Evolutionary conservation across 2,797 vertebrate genomes (phyloP).

Genomic region (Accipiter minullus): DNA sequence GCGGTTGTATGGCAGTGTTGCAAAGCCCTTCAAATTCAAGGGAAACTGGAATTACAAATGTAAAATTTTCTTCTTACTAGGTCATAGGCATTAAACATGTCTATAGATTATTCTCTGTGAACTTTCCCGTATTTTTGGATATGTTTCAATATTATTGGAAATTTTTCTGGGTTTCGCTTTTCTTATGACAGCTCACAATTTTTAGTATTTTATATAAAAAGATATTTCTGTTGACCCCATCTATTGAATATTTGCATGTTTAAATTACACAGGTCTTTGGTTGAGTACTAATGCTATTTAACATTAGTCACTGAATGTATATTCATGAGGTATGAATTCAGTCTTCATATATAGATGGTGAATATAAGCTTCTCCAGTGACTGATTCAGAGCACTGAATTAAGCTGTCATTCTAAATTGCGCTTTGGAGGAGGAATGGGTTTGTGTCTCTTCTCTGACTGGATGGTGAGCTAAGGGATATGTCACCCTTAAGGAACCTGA

Average conservation of each 20-base stretch:
- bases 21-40: background rate
- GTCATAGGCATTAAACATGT: background rate
- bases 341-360: fast-evolving
- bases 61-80: background rate
- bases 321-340: background rate
- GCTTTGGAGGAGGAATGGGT: background rate
- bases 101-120: background rate
- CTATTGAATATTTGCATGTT: background rate
- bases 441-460: background rate
- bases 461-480: background rate
- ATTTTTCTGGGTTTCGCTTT: background rate
- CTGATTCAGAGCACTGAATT: background rate
- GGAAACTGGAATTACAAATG: background rate
- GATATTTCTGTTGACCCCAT: background rate
- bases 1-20: background rate
- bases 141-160: background rate
- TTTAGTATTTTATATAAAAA: background rate
- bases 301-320: background rate
- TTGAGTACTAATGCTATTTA: background rate
- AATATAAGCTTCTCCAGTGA: background rate
- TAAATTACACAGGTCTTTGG: background rate
- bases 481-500: background rate
- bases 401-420: background rate
- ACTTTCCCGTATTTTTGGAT: background rate
- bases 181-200: background rate